These are phyloP conservation scores for Bimastos eiseni DNA, from an alignment of 2,888 invertebrate species.

Conservation along the genomic window DNA sequence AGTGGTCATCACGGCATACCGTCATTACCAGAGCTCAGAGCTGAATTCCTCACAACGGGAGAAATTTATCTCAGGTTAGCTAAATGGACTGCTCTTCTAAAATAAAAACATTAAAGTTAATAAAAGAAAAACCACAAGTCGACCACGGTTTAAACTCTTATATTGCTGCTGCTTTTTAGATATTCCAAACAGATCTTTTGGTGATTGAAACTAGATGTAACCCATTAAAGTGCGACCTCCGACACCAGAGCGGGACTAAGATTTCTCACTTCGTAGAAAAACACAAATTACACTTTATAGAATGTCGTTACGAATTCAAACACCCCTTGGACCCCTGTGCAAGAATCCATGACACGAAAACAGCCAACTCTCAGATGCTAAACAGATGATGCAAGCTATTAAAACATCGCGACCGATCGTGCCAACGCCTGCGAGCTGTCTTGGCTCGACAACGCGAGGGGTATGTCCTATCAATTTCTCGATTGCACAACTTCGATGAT, in stretches of 20 bases:
- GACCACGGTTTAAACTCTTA: neutral
- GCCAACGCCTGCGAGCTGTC: neutral
- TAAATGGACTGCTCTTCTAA: too few relatives aligned
- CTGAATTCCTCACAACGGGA: too few relatives aligned
- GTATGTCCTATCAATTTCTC: constrained; percentile 13
- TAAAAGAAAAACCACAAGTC: neutral
- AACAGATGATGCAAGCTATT: neutral
- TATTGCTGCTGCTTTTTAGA: constrained; percentile 1
- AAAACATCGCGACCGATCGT: neutral
- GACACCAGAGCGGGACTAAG: neutral
- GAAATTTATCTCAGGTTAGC: too few relatives aligned
- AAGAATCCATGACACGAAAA: neutral
- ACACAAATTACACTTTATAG: neutral
- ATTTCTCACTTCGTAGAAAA: neutral
- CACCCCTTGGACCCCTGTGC: neutral
- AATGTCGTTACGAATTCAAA: neutral
- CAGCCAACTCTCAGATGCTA: neutral
- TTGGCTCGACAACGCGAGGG: neutral
- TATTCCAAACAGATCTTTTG: constrained; percentile 6
- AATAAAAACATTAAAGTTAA: too few relatives aligned
- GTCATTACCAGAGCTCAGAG: too few relatives aligned
- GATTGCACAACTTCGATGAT: neutral
- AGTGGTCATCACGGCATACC: too few relatives aligned
- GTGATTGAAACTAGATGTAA: constrained; percentile 13
- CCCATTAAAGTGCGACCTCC: constrained; percentile 5